Percentiles rank a stretch among this genome's conserved stretches.
Evolutionary conservation across 2,888 invertebrate genomes (phyloP).

Genomic region (Philopedon plagiatum): DNA sequence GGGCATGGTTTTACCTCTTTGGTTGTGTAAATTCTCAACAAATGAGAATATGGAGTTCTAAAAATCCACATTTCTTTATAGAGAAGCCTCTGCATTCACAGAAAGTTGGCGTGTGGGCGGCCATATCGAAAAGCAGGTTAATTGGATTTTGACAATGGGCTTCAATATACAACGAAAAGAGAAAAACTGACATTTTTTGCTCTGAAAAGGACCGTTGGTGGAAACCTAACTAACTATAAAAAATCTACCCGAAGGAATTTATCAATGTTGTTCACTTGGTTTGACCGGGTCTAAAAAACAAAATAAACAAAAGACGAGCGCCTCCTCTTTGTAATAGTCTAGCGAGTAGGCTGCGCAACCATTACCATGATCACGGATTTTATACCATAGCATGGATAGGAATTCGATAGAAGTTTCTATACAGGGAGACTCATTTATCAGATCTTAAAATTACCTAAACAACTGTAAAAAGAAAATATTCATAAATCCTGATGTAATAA

Average conservation of each 20-base stretch:
- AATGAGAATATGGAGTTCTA: too few relatives aligned
- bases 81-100: too few relatives aligned
- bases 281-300: conserved; percentile 2
- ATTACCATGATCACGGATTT: background rate
- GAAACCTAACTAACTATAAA: background rate
- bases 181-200: background rate
- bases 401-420: background rate
- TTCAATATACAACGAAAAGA: too few relatives aligned
- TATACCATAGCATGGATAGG: background rate
- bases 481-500: too few relatives aligned
- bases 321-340: conserved; percentile 16
- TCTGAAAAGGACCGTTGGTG: background rate
- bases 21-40: too few relatives aligned
- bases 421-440: background rate
- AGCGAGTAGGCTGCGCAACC: conserved; percentile 1
- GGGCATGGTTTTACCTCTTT: too few relatives aligned
- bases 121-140: too few relatives aligned
- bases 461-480: too few relatives aligned
- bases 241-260: background rate
- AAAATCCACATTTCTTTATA: too few relatives aligned
- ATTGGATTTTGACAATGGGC: too few relatives aligned
- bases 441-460: too few relatives aligned
- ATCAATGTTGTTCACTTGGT: background rate
- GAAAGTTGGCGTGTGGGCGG: too few relatives aligned
- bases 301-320: conserved; percentile 11